Evolutionary conservation across 1,140 invertebrate genomes (phyloP), one percentile per base, ranked within the genome.

Genomic region (Drosophila virilis): DNA sequence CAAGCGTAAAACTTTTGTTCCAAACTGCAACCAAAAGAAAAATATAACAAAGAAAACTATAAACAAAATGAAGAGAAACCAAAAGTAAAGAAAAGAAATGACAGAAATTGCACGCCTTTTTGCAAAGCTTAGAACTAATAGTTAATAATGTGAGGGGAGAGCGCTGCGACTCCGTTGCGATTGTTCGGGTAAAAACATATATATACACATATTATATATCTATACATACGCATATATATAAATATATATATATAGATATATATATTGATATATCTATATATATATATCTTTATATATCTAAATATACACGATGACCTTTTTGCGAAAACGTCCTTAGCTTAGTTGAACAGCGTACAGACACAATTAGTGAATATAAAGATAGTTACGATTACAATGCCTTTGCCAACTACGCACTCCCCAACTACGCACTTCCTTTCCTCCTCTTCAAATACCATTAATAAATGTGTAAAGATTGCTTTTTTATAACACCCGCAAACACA

Each of bases 251-350:
- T 35, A 46, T 70, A 48, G 37, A 28, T 67, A 13, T 40, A 61
- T n/a, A n/a, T n/a, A n/a, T n/a, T n/a, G 32, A 59, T 54, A 43
- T 46, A n/a, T 68, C 59, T 57, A 62, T 54, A 54, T 28, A 54
- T 28, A 58, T 38, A 38, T 50, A 58, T 52, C 59, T 59, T 28
- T 54, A 43, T 61, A 52, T 45, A 51, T 15, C 10, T 28, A 57
- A 37, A 43, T 38, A 22, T 60, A 67, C 65, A 80, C 64, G 69
- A 80, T 84, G 80, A 84, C 81, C 80, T 84, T 84, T 77, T 84
- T 84, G 73, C 73, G 73, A 85, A 84, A 85, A 85, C 81, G 81
- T 85, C 81, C 81, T 85, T 85, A 85, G 81, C 81, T 85, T 85
- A 85, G 77, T 78, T 74, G 48, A 80, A 75, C 48, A 54, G 77